Evolutionary conservation across 2,888 invertebrate species (phyloP).

Genomic region (Caenorhabditis japonica): DNA sequence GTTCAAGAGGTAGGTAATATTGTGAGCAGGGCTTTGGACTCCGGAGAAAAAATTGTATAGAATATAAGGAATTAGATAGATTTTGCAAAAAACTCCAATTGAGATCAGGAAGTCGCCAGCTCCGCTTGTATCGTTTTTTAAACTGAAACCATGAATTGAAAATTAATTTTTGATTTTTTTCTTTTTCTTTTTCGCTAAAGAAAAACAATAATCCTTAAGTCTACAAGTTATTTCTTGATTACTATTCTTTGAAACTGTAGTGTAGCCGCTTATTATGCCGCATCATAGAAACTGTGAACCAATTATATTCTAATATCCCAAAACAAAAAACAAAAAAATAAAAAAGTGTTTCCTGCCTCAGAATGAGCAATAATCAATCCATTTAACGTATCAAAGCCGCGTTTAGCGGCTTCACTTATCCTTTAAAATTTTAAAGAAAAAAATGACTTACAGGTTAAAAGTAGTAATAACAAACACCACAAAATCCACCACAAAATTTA

Average conservation of each 20-base stretch:
- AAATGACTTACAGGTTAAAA: conserved; percentile 31
- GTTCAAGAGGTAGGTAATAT: conserved; percentile 30
- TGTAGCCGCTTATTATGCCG: too few relatives aligned
- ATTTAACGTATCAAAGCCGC: too few relatives aligned
- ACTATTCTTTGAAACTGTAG: too few relatives aligned
- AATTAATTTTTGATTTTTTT: neutral
- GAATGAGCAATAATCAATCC: too few relatives aligned
- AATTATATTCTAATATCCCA: too few relatives aligned
- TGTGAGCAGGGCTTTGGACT: conserved; percentile 28
- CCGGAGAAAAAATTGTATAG: conserved; percentile 45
- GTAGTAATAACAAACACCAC: conserved; percentile 31
- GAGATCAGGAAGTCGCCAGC: conserved; percentile 43
- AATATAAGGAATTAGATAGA: conserved; percentile 40
- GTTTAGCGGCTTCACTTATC: too few relatives aligned
- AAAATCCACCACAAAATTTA: conserved; percentile 37
- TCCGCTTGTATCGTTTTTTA: conserved; percentile 33
- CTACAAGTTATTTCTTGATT: too few relatives aligned
- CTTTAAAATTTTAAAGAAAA: too few relatives aligned
- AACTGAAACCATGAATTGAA: conserved; percentile 11
- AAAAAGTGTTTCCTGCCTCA: too few relatives aligned
- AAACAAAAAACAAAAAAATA: too few relatives aligned
- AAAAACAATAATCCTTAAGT: too few relatives aligned
- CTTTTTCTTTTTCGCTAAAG: neutral
- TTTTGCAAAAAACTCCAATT: conserved; percentile 41
- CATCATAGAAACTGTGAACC: too few relatives aligned